phyloP scores from a whole-genome alignment of 2,797 vertebrate genomes.

The Periophthalmus magnuspinnatus region DNA sequence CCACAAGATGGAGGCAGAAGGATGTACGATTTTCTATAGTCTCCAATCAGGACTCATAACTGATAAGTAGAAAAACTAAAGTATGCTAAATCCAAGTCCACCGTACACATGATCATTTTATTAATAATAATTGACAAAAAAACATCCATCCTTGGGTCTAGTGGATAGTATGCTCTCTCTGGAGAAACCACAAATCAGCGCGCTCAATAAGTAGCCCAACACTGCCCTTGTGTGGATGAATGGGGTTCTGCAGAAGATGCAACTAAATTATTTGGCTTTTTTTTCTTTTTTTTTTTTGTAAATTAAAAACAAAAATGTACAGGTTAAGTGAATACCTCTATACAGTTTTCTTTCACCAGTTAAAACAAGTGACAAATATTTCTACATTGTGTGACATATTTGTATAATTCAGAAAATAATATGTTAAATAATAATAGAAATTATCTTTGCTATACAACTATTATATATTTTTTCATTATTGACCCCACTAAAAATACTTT shows the following conservation, averaged over 20 bases:
- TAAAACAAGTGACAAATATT: too few species aligned
- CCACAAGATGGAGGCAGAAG: constrained; percentile 31
- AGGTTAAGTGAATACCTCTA: too few species aligned
- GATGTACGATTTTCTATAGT: constrained; percentile 3
- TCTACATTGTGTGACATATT: too few species aligned
- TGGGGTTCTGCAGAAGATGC: constrained; percentile 15
- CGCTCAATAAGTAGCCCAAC: constrained; percentile 30
- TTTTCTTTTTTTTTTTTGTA: not conserved
- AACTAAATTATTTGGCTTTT: too few species aligned
- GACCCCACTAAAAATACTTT: too few species aligned
- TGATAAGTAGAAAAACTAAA: not conserved
- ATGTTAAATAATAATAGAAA: too few species aligned
- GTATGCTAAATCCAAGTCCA: not conserved
- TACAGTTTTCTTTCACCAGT: too few species aligned
- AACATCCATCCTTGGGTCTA: not conserved
- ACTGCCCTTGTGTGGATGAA: constrained; percentile 62
- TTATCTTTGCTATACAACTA: too few species aligned
- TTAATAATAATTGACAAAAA: too few species aligned
- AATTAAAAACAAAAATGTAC: too few species aligned
- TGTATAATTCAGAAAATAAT: too few species aligned
- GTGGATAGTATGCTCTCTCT: not conserved
- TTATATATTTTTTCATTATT: too few species aligned
- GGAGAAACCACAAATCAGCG: not conserved
- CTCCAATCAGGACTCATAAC: not conserved
- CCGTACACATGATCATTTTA: not conserved